A percentile compares a stretch with the other conserved stretches of the same genome.
phyloP scores from a whole-genome alignment of 2,797 vertebrate species.

The Echiichthys vipera region DNA sequence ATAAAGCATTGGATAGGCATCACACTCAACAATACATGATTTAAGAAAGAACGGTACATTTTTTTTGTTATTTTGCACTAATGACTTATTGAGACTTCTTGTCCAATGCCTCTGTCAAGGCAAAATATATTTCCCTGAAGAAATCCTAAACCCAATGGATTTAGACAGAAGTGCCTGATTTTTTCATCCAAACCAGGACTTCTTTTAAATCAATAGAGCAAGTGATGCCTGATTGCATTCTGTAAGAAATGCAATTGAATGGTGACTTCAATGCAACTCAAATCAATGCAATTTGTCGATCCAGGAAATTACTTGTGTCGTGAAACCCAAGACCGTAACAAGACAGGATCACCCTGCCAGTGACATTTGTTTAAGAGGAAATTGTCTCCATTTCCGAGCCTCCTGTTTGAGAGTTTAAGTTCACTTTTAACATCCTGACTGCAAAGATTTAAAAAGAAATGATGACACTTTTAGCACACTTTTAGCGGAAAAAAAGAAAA shows the following conservation, averaged over 20 bases:
- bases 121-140: conserved; percentile 18
- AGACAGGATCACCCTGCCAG: conserved; percentile 75
- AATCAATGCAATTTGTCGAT: conserved; percentile 84
- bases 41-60: conserved; percentile 7
- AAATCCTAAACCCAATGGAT: conserved; percentile 44
- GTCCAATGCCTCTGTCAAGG: conserved; percentile 11
- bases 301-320: conserved; percentile 84
- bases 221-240: conserved; percentile 82
- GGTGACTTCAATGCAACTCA: conserved; percentile 82
- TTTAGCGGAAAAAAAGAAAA: conserved; percentile 7
- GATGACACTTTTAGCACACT: conserved; percentile 15
- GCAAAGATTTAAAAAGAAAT: conserved; percentile 22
- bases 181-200: conserved; percentile 65
- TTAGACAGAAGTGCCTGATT: conserved; percentile 53
- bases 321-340: conserved; percentile 78
- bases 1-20: neutral
- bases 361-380: conserved; percentile 76
- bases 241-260: conserved; percentile 81
- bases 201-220: conserved; percentile 78
- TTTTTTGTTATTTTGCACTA: conserved; percentile 19
- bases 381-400: conserved; percentile 58
- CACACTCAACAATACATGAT: conserved; percentile 1
- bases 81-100: conserved; percentile 3
- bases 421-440: conserved; percentile 28
- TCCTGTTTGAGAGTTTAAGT: conserved; percentile 18